Conservation (phyloP, 1,140 invertebrate genomes). For the Drosophila kurseongensis region DNA sequence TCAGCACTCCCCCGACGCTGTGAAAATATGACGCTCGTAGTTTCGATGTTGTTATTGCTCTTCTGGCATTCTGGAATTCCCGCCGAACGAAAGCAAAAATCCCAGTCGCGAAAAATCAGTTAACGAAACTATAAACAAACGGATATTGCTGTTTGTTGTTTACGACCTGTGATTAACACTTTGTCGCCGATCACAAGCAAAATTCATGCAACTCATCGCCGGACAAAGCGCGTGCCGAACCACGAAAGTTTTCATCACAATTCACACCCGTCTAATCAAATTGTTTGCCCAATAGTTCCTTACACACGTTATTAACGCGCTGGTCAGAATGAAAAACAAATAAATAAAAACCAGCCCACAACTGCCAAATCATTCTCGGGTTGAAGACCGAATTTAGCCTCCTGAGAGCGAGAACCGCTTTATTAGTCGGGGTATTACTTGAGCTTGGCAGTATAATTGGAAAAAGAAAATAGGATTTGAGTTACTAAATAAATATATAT, state of each 20-base stretch:
- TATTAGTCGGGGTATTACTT: constrained; percentile 2
- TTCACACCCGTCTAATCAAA: constrained; percentile 72
- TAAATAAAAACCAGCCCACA: constrained; percentile 14
- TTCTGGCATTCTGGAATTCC: constrained; percentile 22
- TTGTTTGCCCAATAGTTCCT: constrained; percentile 78
- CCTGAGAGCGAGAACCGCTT: not conserved
- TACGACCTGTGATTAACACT: constrained; percentile 64
- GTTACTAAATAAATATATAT: no score
- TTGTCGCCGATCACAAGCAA: constrained; percentile 37
- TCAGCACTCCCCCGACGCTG: not conserved
- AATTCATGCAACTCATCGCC: constrained; percentile 50
- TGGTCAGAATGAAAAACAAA: constrained; percentile 17
- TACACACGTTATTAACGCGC: constrained; percentile 67
- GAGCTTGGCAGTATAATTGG: not conserved
- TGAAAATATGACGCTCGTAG: constrained; percentile 34
- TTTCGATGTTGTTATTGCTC: constrained; percentile 16
- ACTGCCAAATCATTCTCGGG: constrained; percentile 28
- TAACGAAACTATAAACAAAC: constrained; percentile 57
- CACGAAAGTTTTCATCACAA: constrained; percentile 38
- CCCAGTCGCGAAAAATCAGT: constrained; percentile 51
- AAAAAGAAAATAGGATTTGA: no score
- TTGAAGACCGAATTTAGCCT: constrained; percentile 25
- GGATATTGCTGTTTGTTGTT: constrained; percentile 67
- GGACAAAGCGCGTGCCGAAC: constrained; percentile 65
- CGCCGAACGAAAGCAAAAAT: constrained; percentile 17